Evolutionary conservation across 2,113 vertebrate genomes (phyloP).

Genomic region (Sapajus apella): DNA sequence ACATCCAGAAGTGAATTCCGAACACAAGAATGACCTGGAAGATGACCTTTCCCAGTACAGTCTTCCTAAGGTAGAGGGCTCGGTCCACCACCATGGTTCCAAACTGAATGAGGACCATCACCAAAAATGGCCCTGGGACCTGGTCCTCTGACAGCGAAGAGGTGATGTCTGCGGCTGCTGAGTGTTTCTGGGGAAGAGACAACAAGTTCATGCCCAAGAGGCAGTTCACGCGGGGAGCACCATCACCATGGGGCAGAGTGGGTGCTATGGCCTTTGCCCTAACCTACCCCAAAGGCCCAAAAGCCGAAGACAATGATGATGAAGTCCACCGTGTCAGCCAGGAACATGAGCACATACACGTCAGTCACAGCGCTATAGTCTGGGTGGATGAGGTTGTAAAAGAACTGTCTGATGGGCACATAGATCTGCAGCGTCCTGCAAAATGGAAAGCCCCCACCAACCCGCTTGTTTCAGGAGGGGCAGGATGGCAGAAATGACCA

Average conservation of each 20-base stretch:
- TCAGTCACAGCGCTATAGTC: conserved; percentile 98
- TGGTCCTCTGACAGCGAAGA: conserved; percentile 98
- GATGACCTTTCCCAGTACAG: conserved; percentile 96
- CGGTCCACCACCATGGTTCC: conserved; percentile 98
- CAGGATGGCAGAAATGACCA: not conserved
- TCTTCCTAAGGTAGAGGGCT: conserved; percentile 97
- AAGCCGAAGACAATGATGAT: conserved; percentile 99
- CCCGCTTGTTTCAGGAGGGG: not conserved
- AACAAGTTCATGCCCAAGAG: not conserved
- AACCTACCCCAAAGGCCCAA: conserved; percentile 96
- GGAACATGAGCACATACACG: conserved; percentile 98
- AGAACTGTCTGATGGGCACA: conserved; percentile 95
- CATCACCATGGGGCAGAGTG: accelerated
- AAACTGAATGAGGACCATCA: conserved; percentile 99
- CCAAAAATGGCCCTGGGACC: conserved; percentile 95
- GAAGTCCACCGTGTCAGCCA: conserved; percentile 97
- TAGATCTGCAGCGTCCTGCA: conserved; percentile 93
- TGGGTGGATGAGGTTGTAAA: conserved; percentile 97
- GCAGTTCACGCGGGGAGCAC: not conserved
- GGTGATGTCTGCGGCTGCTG: conserved; percentile 95
- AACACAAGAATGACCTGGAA: conserved; percentile 98
- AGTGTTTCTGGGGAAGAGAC: conserved; percentile 92
- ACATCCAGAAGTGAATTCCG: conserved; percentile 99
- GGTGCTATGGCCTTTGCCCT: not conserved
- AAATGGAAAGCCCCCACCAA: conserved; percentile 8